Evolutionary conservation across 2,113 vertebrate species (phyloP).

Genomic region (Calcarius ornatus): DNA sequence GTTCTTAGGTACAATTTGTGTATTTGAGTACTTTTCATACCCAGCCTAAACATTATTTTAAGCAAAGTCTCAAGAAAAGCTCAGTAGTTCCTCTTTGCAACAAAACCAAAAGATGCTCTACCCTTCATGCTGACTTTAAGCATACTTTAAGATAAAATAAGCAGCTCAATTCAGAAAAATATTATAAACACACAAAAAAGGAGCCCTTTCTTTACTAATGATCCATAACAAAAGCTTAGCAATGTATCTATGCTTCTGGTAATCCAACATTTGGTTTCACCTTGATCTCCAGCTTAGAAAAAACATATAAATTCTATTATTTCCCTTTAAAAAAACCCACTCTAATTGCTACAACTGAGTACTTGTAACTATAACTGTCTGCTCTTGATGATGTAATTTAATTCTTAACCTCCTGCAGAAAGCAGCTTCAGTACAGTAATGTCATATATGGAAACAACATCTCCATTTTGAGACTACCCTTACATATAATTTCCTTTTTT

Average conservation of each 20-base stretch:
- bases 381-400: neutral
- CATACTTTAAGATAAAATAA: neutral
- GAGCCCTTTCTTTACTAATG: neutral
- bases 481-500: neutral
- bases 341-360: neutral
- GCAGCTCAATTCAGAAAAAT: neutral
- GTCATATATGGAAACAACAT: neutral
- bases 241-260: rapidly evolving
- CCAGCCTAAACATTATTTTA: neutral
- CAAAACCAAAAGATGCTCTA: neutral
- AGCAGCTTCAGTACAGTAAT: neutral
- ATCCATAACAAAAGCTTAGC: neutral
- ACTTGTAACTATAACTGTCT: neutral
- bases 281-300: neutral
- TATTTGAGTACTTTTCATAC: neutral
- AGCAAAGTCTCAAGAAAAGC: neutral
- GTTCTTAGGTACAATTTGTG: neutral
- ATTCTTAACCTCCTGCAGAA: neutral
- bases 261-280: neutral
- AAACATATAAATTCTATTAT: neutral
- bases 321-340: neutral
- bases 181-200: neutral
- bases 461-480: neutral
- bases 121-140: neutral
- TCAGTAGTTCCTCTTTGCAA: neutral